Evolutionary conservation across 2,797 vertebrate genomes (phyloP).

Genomic region (Gastrophryne carolinensis): DNA sequence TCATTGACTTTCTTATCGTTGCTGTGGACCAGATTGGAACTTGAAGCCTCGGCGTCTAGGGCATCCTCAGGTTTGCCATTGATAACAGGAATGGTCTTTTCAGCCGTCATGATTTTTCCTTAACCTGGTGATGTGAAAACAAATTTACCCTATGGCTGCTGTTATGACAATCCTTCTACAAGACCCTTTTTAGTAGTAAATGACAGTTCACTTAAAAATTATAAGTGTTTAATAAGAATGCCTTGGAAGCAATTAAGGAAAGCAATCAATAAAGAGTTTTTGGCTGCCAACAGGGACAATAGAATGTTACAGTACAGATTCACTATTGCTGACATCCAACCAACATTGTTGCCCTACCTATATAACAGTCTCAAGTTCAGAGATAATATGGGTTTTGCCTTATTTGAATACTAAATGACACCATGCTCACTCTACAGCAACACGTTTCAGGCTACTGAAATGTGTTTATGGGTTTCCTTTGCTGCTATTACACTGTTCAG

Average conservation of each 20-base stretch:
- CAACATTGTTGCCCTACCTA: no score
- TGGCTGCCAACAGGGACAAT: no score
- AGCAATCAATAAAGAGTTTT: no score
- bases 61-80: constrained; percentile 92
- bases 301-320: no score
- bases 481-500: neutral
- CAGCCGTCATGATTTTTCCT: constrained; percentile 89
- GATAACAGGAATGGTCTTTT: constrained; percentile 91
- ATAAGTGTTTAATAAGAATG: no score
- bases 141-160: neutral
- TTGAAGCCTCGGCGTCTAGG: constrained; percentile 82
- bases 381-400: no score
- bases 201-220: no score
- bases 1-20: constrained; percentile 88
- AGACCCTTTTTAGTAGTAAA: neutral
- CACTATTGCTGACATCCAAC: no score
- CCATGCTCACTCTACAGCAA: neutral
- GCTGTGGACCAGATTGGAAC: constrained; percentile 71
- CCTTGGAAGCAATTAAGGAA: no score
- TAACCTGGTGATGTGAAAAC: neutral
- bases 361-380: constrained; percentile 26
- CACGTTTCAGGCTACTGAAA: neutral
- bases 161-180: neutral
- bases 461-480: constrained; percentile 18
- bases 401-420: neutral